Conservation (phyloP, 2,797 vertebrate species). For the Eremophila alpestris region DNA sequence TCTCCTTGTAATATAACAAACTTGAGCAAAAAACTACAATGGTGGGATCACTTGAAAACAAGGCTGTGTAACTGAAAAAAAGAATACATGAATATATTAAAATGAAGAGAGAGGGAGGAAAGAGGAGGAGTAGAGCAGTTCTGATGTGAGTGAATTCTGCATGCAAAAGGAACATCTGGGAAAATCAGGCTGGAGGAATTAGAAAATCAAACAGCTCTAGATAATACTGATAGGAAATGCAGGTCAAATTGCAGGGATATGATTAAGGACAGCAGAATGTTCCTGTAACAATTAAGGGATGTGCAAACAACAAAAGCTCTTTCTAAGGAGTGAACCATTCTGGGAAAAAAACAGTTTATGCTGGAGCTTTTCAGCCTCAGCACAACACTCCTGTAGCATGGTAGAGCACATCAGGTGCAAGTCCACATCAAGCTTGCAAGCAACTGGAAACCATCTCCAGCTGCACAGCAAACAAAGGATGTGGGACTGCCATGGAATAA, state of each 20-base stretch:
- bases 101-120: background rate
- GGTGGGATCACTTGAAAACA: background rate
- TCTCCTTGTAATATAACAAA: background rate
- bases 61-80: background rate
- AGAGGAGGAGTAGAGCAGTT: background rate
- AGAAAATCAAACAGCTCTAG: slow-evolving; percentile 38
- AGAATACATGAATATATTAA: background rate
- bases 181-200: slow-evolving; percentile 36
- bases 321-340: background rate
- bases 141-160: slow-evolving; percentile 19
- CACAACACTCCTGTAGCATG: background rate
- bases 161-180: slow-evolving; percentile 50
- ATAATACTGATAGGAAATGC: slow-evolving; percentile 51
- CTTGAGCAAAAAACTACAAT: background rate
- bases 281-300: slow-evolving; percentile 62
- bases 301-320: slow-evolving; percentile 42
- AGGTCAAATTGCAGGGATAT: slow-evolving; percentile 56
- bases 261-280: slow-evolving; percentile 66
- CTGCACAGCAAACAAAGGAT: slow-evolving; percentile 21
- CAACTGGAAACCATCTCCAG: background rate
- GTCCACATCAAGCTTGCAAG: background rate
- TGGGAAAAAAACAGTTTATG: background rate
- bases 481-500: background rate
- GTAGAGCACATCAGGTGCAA: slow-evolving; percentile 7
- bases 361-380: background rate